Conservation (phyloP, 2,888 invertebrate genomes). For the Cosmopolites sordidus region DNA sequence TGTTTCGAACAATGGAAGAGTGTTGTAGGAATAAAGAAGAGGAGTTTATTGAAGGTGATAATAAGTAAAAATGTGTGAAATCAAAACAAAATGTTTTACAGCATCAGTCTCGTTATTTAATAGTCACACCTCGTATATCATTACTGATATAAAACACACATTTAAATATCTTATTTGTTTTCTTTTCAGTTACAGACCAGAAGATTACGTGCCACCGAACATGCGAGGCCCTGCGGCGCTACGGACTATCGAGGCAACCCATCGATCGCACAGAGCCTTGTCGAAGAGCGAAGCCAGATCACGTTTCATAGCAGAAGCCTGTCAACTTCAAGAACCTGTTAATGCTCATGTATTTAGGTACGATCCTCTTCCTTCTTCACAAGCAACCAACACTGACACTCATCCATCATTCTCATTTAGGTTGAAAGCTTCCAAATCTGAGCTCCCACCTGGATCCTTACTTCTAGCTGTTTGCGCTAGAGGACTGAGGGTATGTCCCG, state of each 20-base stretch:
- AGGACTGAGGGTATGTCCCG: slow-evolving; percentile 83
- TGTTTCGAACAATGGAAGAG: no score
- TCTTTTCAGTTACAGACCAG: slow-evolving; percentile 62
- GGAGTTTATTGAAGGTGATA: no score
- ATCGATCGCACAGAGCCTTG: slow-evolving; percentile 74
- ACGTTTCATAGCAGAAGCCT: slow-evolving; percentile 86
- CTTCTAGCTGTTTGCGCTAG: slow-evolving; percentile 89
- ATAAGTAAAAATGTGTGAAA: no score
- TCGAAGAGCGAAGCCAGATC: slow-evolving; percentile 77
- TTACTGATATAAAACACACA: no score
- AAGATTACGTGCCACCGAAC: slow-evolving; percentile 76
- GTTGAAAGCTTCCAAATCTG: slow-evolving; percentile 71
- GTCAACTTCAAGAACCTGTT: slow-evolving; percentile 75
- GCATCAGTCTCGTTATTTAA: no score
- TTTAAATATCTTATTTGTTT: neutral
- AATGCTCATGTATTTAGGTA: slow-evolving; percentile 78
- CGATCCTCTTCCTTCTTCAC: neutral
- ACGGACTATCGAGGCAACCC: slow-evolving; percentile 67
- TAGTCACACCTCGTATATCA: no score
- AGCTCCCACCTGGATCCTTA: slow-evolving; percentile 72
- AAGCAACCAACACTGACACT: neutral
- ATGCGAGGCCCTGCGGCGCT: slow-evolving; percentile 55
- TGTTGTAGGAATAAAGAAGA: no score
- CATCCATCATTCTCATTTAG: slow-evolving; percentile 43
- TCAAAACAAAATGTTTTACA: no score